Percentiles rank a stretch among this genome's conserved stretches.
phyloP scores from a whole-genome alignment of 2,888 invertebrate genomes.

The Plebejus melissa region DNA sequence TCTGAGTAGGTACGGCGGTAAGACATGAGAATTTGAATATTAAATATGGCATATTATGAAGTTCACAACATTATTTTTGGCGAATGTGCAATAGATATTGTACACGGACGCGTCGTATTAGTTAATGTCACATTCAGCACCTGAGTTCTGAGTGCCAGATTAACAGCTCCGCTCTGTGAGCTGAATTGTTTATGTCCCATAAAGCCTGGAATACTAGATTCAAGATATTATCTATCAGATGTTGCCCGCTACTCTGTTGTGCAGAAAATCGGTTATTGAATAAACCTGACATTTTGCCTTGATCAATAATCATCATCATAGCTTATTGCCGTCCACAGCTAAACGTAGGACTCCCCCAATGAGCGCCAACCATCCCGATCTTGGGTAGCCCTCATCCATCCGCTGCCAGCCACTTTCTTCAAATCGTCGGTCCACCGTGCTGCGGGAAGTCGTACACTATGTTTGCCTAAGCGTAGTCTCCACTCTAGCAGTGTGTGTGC shows the following conservation, averaged over 20 bases:
- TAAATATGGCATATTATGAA: neutral
- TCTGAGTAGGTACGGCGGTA: too few relatives aligned
- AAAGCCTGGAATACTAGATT: conserved; percentile 16
- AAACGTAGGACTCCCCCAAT: too few relatives aligned
- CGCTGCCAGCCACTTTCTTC: too few relatives aligned
- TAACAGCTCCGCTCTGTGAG: conserved; percentile 17
- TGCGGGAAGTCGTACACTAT: too few relatives aligned
- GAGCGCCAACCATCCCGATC: too few relatives aligned
- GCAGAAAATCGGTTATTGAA: neutral
- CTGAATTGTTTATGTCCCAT: conserved; percentile 16
- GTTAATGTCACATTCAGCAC: conserved; percentile 23
- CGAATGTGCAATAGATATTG: neutral
- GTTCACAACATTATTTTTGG: neutral
- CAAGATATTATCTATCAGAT: neutral
- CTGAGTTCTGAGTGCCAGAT: conserved; percentile 20
- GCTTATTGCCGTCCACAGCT: too few relatives aligned
- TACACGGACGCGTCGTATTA: conserved; percentile 2
- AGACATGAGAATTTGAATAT: neutral
- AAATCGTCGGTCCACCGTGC: too few relatives aligned
- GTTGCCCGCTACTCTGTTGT: neutral
- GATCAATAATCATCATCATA: too few relatives aligned
- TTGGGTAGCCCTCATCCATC: too few relatives aligned
- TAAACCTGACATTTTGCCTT: neutral
- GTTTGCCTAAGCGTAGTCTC: too few relatives aligned
- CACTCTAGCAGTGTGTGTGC: too few relatives aligned